A percentile compares a stretch with the other conserved stretches of the same genome.
Evolutionary conservation across 2,888 invertebrate species (phyloP).

Genomic region (Chrysolina oricalcia): DNA sequence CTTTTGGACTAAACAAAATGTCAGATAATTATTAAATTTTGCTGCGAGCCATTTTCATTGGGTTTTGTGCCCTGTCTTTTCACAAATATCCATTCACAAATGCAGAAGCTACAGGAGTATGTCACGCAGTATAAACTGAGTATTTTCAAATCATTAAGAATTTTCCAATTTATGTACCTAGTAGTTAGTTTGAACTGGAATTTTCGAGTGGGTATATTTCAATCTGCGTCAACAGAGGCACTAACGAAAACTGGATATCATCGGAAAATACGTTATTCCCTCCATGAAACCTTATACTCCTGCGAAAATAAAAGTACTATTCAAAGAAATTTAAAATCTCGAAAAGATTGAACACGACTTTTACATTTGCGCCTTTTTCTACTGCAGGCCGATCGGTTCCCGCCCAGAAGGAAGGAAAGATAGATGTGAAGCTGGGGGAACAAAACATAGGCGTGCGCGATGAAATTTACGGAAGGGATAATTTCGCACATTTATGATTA

Average conservation of each 20-base stretch:
- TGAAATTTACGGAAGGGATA: background rate
- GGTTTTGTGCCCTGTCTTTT: too few species aligned
- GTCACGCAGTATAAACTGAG: too few species aligned
- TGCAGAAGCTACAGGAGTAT: too few species aligned
- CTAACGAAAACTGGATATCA: background rate
- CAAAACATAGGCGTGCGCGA: slow-evolving; percentile 23
- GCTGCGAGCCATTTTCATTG: too few species aligned
- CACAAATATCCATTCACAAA: too few species aligned
- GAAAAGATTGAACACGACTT: slow-evolving; percentile 72
- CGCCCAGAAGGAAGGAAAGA: slow-evolving; percentile 51
- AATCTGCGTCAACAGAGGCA: background rate
- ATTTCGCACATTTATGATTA: too few species aligned
- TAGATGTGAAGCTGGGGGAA: slow-evolving; percentile 56
- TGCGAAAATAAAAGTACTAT: slow-evolving; percentile 48
- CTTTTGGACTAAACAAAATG: too few species aligned
- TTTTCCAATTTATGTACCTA: too few species aligned
- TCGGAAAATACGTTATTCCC: slow-evolving; percentile 1
- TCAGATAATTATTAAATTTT: too few species aligned
- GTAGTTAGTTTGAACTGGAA: too few species aligned
- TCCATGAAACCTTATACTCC: slow-evolving; percentile 31
- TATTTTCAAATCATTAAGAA: too few species aligned
- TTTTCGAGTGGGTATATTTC: background rate
- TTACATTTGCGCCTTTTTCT: slow-evolving; percentile 69
- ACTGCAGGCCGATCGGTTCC: slow-evolving; percentile 65
- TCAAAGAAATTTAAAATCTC: slow-evolving; percentile 67